phyloP scores from a whole-genome alignment of 2,113 vertebrate genomes.

The Penelope pileata region DNA sequence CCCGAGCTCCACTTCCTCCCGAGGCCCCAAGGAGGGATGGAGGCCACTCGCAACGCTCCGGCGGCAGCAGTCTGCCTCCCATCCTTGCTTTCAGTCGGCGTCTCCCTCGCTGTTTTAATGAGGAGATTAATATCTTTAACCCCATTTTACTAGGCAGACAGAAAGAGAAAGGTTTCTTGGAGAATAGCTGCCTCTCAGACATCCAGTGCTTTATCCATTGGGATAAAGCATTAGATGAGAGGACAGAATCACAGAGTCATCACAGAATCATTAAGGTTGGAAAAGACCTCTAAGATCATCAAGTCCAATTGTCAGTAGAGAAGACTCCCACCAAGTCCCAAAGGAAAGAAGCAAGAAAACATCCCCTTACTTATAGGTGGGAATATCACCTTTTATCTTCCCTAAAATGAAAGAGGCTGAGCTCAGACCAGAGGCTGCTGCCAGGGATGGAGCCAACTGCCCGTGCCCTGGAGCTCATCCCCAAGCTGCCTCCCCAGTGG shows the following conservation, averaged over 20 bases:
- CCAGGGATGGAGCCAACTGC: not conserved
- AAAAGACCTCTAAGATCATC: no score
- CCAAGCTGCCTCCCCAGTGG: not conserved
- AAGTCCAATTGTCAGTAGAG: no score
- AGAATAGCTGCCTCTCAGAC: not conserved
- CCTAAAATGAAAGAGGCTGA: not conserved
- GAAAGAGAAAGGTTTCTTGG: not conserved
- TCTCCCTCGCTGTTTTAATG: not conserved
- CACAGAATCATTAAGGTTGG: no score
- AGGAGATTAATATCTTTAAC: not conserved
- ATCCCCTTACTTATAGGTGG: fast-evolving
- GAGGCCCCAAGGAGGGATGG: not conserved
- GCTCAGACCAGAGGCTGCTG: fast-evolving
- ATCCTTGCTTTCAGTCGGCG: not conserved
- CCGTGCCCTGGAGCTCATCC: not conserved
- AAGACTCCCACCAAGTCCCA: not conserved
- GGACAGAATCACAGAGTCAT: no score
- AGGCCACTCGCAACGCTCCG: fast-evolving
- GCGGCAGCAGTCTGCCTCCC: not conserved
- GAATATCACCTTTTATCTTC: not conserved
- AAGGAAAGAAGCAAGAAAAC: not conserved
- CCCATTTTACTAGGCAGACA: not conserved
- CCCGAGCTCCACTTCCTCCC: not conserved
- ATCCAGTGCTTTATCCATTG: not conserved
- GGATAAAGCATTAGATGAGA: not conserved